Percentiles rank a stretch among this genome's conserved stretches.
Conservation (phyloP, 2,888 invertebrate genomes). For the Conomelus anceps region DNA sequence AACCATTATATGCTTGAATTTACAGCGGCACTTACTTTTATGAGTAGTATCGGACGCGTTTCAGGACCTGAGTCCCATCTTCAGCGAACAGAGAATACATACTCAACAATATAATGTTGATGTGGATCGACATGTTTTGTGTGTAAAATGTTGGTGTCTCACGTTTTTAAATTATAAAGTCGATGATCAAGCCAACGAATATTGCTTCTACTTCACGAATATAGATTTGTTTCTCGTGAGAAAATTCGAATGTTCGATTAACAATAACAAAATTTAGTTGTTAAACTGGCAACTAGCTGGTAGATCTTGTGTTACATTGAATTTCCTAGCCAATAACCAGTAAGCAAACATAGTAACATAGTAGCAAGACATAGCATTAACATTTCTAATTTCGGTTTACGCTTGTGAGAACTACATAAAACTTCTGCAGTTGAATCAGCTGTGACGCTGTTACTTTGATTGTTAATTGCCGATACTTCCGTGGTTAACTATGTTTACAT, state of each 20-base stretch:
- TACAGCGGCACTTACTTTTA: too few species aligned
- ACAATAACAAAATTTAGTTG: neutral
- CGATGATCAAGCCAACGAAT: neutral
- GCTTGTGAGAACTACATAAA: neutral
- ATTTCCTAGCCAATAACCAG: neutral
- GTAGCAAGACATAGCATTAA: neutral
- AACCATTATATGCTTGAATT: too few species aligned
- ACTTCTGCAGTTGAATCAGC: neutral
- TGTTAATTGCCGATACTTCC: neutral
- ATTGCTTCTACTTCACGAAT: too few species aligned
- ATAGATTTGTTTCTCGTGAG: neutral
- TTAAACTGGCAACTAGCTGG: neutral
- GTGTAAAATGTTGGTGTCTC: too few species aligned
- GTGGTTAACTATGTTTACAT: neutral
- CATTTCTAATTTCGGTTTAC: neutral
- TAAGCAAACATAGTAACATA: neutral
- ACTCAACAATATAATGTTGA: too few species aligned
- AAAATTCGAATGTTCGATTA: neutral
- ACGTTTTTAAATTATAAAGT: too few species aligned
- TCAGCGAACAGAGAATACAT: too few species aligned
- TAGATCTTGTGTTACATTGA: neutral
- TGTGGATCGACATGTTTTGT: too few species aligned
- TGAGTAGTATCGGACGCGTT: too few species aligned
- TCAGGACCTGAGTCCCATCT: too few species aligned
- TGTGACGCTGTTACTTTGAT: neutral